Evolutionary conservation across 2,113 vertebrate genomes (phyloP).

Genomic region (Percopsis transmontana): DNA sequence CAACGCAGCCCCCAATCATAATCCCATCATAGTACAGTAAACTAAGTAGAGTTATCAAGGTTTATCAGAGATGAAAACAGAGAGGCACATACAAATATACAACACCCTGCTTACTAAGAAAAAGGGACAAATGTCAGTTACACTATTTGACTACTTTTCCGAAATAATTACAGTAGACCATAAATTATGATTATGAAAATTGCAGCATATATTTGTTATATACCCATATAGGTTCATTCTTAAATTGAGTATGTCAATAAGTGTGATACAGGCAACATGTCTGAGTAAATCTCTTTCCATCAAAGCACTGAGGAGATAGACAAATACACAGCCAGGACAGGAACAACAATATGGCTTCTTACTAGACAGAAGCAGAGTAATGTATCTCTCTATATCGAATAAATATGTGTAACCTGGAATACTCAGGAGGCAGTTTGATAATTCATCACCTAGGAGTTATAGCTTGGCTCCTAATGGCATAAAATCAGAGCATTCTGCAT

Average conservation of each 20-base stretch:
- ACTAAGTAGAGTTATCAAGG: slow-evolving; percentile 43
- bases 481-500: neutral
- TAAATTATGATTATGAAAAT: slow-evolving; percentile 28
- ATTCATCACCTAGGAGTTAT: slow-evolving; percentile 32
- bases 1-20: slow-evolving; percentile 68
- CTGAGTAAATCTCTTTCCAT: slow-evolving; percentile 31
- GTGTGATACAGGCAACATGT: slow-evolving; percentile 39
- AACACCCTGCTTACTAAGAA: slow-evolving; percentile 60
- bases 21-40: slow-evolving; percentile 22
- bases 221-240: slow-evolving; percentile 40
- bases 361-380: slow-evolving; percentile 35
- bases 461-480: slow-evolving; percentile 21
- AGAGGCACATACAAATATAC: slow-evolving; percentile 60
- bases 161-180: slow-evolving; percentile 30
- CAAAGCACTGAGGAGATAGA: slow-evolving; percentile 45
- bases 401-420: slow-evolving; percentile 54
- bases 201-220: slow-evolving; percentile 64
- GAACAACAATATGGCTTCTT: slow-evolving; percentile 25
- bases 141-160: slow-evolving; percentile 40
- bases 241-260: slow-evolving; percentile 18
- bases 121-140: slow-evolving; percentile 60
- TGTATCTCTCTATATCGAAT: slow-evolving; percentile 2
- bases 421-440: slow-evolving; percentile 46
- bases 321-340: slow-evolving; percentile 50
- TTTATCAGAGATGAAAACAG: slow-evolving; percentile 54